These are phyloP conservation scores for Platanista minor DNA, from an alignment of 2,113 vertebrate genomes.

Conservation along the genomic window DNA sequence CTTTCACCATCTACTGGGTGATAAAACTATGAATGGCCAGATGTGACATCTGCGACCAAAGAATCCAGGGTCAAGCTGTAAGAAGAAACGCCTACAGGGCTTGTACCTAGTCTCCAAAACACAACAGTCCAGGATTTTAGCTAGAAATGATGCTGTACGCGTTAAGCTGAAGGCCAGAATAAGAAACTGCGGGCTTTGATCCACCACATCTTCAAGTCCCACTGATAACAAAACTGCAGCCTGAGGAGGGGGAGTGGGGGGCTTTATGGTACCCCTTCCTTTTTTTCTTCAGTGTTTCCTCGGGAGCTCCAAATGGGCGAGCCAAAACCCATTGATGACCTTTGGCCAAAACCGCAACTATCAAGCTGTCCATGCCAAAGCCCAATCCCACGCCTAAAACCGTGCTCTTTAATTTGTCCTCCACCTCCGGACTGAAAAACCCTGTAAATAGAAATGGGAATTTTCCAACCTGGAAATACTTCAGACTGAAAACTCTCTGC, in stretches of 20 bases:
- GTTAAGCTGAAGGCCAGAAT: constrained; percentile 52
- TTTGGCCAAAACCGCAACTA: constrained; percentile 68
- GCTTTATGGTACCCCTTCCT: constrained; percentile 23
- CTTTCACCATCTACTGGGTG: neutral
- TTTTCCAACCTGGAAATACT: constrained; percentile 74
- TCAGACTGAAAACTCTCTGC: constrained; percentile 35
- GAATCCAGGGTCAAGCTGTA: neutral
- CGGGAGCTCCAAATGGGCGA: constrained; percentile 51
- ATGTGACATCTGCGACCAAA: neutral
- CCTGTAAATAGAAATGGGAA: constrained; percentile 71
- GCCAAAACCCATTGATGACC: constrained; percentile 59
- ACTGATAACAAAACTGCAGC: neutral
- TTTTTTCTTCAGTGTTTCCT: constrained; percentile 62
- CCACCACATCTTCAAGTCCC: neutral
- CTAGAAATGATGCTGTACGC: neutral
- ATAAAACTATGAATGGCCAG: neutral
- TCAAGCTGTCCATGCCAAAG: constrained; percentile 52
- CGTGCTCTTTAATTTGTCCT: constrained; percentile 35
- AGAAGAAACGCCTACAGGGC: neutral
- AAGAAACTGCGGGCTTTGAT: constrained; percentile 39
- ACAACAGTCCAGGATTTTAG: neutral
- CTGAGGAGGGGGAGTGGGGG: neutral
- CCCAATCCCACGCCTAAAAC: constrained; percentile 48
- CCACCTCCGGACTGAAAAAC: constrained; percentile 54
- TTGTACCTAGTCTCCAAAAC: neutral